Percentiles rank a stretch among this genome's conserved stretches.
phyloP scores from a whole-genome alignment of 2,113 vertebrate genomes.

The Cyphomyrus discorhynchus region DNA sequence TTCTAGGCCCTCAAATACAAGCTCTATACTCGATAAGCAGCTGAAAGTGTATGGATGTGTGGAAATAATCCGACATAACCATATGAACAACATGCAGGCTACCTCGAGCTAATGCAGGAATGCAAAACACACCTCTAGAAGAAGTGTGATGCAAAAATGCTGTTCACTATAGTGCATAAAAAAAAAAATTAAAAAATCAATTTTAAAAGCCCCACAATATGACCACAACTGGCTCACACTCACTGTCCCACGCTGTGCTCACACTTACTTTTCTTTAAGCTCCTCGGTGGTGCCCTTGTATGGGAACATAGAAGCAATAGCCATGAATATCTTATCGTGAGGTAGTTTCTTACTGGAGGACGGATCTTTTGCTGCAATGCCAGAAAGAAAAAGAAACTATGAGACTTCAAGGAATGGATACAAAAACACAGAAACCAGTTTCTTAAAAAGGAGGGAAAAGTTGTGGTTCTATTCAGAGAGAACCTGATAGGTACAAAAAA shows the following conservation, averaged over 20 bases:
- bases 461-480: not conserved
- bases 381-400: not conserved
- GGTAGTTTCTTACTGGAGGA: conserved; percentile 76
- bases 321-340: conserved; percentile 91
- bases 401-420: not conserved
- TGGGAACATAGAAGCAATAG: conserved; percentile 94
- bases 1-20: not conserved
- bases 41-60: not conserved
- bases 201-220: not conserved
- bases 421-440: not conserved
- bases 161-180: too few species aligned
- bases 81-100: not conserved
- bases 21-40: not conserved
- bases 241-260: not conserved
- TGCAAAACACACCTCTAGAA: not conserved
- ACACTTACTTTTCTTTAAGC: conserved; percentile 88
- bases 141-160: not conserved
- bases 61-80: not conserved
- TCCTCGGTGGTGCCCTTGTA: conserved; percentile 91
- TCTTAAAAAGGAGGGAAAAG: not conserved
- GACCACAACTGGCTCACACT: not conserved
- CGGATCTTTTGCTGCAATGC: conserved; percentile 67
- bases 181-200: not conserved
- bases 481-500: not conserved
- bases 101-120: not conserved